Conservation (phyloP, 2,113 vertebrate genomes). For the Scophthalmus maximus region DNA sequence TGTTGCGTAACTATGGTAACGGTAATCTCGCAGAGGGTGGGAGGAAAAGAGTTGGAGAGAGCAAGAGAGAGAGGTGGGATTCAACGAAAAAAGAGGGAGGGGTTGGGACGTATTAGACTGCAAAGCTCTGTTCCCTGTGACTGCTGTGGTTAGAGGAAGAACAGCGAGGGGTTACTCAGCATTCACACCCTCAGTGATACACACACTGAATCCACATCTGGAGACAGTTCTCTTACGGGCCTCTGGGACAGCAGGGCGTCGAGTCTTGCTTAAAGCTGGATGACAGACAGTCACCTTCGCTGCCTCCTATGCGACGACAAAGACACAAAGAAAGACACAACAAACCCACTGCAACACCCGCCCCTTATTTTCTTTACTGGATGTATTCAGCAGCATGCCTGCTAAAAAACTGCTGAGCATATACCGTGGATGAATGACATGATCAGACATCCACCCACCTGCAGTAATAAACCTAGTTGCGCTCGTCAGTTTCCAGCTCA, state of each 20-base stretch:
- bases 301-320: too few relatives aligned
- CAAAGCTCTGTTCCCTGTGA: constrained; percentile 18
- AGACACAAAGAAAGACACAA: too few relatives aligned
- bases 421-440: too few relatives aligned
- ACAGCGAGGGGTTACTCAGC: not conserved
- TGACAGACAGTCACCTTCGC: too few relatives aligned
- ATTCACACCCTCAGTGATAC: not conserved
- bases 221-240: not conserved
- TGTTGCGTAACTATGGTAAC: constrained; percentile 81
- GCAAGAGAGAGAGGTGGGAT: constrained; percentile 45
- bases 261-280: too few relatives aligned
- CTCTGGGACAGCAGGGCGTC: not conserved
- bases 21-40: constrained; percentile 78
- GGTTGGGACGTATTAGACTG: constrained; percentile 44
- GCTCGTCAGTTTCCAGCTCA: constrained; percentile 19
- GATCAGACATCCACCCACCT: not conserved
- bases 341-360: too few relatives aligned
- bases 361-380: too few relatives aligned
- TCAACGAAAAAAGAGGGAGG: constrained; percentile 50
- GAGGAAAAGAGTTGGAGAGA: constrained; percentile 37
- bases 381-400: too few relatives aligned
- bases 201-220: not conserved
- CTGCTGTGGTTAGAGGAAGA: constrained; percentile 25
- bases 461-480: constrained; percentile 20
- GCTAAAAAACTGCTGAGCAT: too few relatives aligned